Evolutionary conservation across 2,113 vertebrate species (phyloP).

Genomic region (Procapra przewalskii): DNA sequence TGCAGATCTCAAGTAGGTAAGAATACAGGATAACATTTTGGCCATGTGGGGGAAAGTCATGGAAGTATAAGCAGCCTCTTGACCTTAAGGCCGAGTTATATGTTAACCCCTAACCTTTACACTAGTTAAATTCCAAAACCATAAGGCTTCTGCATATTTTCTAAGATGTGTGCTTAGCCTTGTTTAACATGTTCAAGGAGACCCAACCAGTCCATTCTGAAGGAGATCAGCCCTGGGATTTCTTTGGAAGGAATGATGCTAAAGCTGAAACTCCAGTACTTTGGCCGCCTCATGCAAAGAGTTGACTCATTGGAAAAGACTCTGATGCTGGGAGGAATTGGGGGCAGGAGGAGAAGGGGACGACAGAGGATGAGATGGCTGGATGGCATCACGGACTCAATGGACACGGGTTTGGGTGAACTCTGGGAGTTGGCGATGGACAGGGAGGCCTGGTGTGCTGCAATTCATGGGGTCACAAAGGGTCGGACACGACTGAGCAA

Average conservation of each 20-base stretch:
- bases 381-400: rapidly evolving
- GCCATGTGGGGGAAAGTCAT: not conserved
- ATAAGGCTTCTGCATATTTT: not conserved
- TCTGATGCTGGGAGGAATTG: no score
- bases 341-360: no score
- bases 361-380: no score
- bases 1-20: not conserved
- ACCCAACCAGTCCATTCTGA: no score
- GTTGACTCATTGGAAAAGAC: no score
- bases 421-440: no score
- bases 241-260: no score
- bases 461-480: rapidly evolving
- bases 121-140: not conserved
- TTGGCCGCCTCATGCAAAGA: rapidly evolving
- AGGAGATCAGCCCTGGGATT: no score
- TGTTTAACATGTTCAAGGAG: not conserved
- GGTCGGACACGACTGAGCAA: rapidly evolving
- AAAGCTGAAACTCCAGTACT: no score
- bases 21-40: not conserved
- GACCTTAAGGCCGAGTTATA: not conserved
- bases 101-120: not conserved
- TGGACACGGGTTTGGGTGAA: no score
- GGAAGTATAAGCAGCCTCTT: not conserved
- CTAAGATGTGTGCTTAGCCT: not conserved
- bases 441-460: no score